Percentiles rank a stretch among this genome's conserved stretches.
phyloP scores from a whole-genome alignment of 2,888 invertebrate genomes.

The Lasiommata megera region DNA sequence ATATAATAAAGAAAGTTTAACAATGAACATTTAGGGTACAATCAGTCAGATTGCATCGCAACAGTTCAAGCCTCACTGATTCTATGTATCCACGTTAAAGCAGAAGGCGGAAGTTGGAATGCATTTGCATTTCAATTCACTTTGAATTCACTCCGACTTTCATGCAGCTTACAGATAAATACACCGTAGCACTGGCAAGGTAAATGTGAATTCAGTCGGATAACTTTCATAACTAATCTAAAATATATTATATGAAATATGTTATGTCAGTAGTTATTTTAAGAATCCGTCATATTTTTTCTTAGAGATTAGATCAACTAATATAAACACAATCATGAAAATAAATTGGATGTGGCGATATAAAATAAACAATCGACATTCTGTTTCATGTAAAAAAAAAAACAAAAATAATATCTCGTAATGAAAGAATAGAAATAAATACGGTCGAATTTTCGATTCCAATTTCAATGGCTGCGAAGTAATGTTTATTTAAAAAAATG shows the following conservation, averaged over 20 bases:
- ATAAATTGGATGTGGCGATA: not conserved
- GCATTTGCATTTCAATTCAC: conserved; percentile 16
- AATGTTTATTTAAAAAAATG: conserved; percentile 38
- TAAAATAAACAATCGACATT: not conserved
- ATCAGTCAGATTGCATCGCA: no score
- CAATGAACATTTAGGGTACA: no score
- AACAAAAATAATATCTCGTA: no score
- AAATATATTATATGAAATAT: no score
- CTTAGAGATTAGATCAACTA: not conserved
- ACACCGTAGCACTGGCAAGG: not conserved
- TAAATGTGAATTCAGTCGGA: not conserved
- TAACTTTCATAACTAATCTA: not conserved
- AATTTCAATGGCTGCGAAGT: conserved; percentile 1
- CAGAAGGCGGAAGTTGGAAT: conserved; percentile 5
- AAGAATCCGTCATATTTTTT: not conserved
- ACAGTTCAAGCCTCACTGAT: not conserved
- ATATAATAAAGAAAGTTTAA: no score
- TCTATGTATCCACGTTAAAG: not conserved
- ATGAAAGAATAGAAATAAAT: conserved; percentile 3
- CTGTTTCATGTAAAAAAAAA: not conserved
- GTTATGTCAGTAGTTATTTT: not conserved
- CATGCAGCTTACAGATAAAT: conserved; percentile 6
- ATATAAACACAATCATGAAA: not conserved
- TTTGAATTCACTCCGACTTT: conserved; percentile 4
- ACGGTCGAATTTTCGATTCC: not conserved